phyloP scores from a whole-genome alignment of 2,888 invertebrate genomes.

The Balanococcus diminutus region DNA sequence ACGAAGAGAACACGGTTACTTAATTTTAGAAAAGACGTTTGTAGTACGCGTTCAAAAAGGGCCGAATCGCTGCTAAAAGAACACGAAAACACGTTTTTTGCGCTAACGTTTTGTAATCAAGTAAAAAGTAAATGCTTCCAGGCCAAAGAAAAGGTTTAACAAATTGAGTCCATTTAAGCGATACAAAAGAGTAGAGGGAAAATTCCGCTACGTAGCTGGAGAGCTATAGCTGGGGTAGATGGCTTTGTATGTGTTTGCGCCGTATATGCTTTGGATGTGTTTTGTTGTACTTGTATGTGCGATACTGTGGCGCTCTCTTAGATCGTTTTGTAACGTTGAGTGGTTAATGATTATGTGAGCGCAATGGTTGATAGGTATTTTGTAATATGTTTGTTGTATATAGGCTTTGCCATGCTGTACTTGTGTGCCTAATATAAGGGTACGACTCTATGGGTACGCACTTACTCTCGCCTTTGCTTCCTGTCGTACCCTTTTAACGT shows the following conservation, averaged over 20 bases:
- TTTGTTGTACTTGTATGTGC: not conserved
- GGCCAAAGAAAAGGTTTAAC: conserved; percentile 50
- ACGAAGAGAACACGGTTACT: conserved; percentile 16
- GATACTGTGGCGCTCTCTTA: not conserved
- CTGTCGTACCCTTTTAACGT: not conserved
- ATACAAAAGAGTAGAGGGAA: conserved; percentile 35
- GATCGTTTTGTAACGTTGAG: conserved; percentile 6
- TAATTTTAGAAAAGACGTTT: conserved; percentile 33
- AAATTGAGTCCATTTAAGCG: conserved; percentile 52
- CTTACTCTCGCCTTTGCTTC: not conserved
- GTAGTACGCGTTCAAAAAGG: conserved; percentile 21
- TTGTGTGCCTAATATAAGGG: no score
- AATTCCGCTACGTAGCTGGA: not conserved
- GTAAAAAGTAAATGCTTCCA: conserved; percentile 51
- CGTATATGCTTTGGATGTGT: not conserved
- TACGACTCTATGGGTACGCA: no score
- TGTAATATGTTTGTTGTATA: not conserved
- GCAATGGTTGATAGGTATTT: not conserved
- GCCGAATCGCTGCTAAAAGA: conserved; percentile 9
- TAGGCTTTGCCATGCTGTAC: not conserved
- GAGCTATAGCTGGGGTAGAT: not conserved
- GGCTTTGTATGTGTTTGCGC: not conserved
- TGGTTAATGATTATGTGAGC: conserved; percentile 48
- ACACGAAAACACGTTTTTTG: conserved; percentile 47
- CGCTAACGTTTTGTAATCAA: conserved; percentile 48